A percentile compares a stretch with the other conserved stretches of the same genome.
Conservation (phyloP, 2,888 invertebrate species). For the Pyralis farinalis region DNA sequence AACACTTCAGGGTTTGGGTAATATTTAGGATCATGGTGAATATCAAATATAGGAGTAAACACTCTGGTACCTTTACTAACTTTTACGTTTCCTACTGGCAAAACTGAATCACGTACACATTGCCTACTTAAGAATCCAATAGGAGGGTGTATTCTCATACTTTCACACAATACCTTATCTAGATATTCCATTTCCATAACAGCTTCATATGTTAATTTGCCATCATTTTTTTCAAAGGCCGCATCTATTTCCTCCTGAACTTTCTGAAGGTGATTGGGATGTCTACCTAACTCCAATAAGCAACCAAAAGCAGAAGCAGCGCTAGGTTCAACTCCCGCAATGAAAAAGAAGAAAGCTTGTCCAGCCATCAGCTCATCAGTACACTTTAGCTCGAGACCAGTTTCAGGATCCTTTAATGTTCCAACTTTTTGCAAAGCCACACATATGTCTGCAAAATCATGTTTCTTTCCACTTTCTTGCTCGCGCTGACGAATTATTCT, state of each 20-base stretch:
- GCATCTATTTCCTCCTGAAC: constrained; percentile 57
- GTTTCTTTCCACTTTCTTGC: constrained; percentile 22
- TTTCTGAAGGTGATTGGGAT: constrained; percentile 46
- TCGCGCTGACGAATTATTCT: constrained; percentile 40
- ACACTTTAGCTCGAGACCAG: constrained; percentile 41
- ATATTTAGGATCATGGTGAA: constrained; percentile 53
- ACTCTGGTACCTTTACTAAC: constrained; percentile 36
- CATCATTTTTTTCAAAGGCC: constrained; percentile 33
- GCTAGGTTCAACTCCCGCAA: constrained; percentile 66
- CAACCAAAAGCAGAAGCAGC: constrained; percentile 57
- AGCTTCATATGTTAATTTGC: constrained; percentile 41
- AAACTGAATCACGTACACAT: constrained; percentile 39
- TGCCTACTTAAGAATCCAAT: constrained; percentile 43
- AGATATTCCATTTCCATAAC: constrained; percentile 53
- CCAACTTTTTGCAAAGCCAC: constrained; percentile 50
- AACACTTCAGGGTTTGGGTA: constrained; percentile 57
- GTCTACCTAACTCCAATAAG: constrained; percentile 49
- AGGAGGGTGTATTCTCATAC: constrained; percentile 51
- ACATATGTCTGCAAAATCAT: constrained; percentile 56
- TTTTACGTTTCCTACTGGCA: constrained; percentile 39
- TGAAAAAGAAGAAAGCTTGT: constrained; percentile 67
- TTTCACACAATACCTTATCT: constrained; percentile 55
- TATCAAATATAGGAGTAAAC: constrained; percentile 39
- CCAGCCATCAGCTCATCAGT: constrained; percentile 55
- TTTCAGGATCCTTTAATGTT: constrained; percentile 36